These are phyloP conservation scores for Macrosoma leucophasiata DNA, from an alignment of 2,888 invertebrate genomes.

Conservation along the genomic window DNA sequence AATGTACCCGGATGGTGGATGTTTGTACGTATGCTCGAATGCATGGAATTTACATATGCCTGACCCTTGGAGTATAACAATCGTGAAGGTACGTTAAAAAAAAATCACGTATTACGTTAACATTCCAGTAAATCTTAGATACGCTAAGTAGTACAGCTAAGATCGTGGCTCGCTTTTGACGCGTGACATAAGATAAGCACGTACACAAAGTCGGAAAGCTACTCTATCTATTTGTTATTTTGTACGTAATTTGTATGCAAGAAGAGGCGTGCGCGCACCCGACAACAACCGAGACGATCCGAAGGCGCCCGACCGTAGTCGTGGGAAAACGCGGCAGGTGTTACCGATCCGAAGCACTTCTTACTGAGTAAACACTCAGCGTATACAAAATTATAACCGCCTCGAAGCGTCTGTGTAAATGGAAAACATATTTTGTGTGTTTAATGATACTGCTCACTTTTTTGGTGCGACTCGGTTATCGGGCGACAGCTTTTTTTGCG, in stretches of 20 bases:
- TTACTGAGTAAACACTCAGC: conserved; percentile 73
- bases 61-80: no score
- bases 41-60: no score
- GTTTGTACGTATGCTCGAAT: no score
- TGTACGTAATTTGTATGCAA: conserved; percentile 37
- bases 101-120: no score
- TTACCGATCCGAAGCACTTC: conserved; percentile 70
- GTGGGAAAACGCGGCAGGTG: conserved; percentile 75
- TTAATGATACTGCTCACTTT: conserved; percentile 73
- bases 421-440: conserved; percentile 75
- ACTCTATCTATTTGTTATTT: conserved; percentile 33
- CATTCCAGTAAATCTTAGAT: no score
- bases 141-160: no score
- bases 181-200: conserved; percentile 41
- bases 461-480: conserved; percentile 66
- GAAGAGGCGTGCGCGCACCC: conserved; percentile 41
- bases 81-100: no score
- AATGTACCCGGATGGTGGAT: no score
- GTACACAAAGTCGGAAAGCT: conserved; percentile 31
- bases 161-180: conserved; percentile 43
- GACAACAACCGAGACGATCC: conserved; percentile 35
- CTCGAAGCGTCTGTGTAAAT: conserved; percentile 71
- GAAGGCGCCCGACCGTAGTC: conserved; percentile 57
- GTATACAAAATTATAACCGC: conserved; percentile 75
- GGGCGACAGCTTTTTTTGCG: conserved; percentile 60